These are phyloP conservation scores for Agriotes lineatus DNA, from an alignment of 2,888 invertebrate species.

Conservation along the genomic window DNA sequence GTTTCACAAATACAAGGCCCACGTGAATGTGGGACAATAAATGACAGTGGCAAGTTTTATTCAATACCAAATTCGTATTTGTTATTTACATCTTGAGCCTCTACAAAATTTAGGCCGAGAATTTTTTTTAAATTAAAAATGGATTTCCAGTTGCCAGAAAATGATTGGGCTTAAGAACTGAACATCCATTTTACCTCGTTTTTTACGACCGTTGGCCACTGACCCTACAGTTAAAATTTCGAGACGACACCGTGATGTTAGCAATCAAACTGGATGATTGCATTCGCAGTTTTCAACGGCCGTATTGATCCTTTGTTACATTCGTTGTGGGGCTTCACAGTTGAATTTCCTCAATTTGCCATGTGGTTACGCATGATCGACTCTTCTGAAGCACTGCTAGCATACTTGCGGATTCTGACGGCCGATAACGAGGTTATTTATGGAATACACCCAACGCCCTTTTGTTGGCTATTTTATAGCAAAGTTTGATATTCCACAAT, in stretches of 20 bases:
- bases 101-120: too few species aligned
- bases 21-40: slow-evolving; percentile 5
- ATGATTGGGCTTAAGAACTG: too few species aligned
- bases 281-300: slow-evolving; percentile 7
- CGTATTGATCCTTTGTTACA: slow-evolving; percentile 18
- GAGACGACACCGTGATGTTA: not conserved
- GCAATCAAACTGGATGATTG: slow-evolving; percentile 9
- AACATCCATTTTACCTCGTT: too few species aligned
- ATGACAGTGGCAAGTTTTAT: slow-evolving; percentile 2
- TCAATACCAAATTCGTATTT: too few species aligned
- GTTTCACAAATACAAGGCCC: not conserved
- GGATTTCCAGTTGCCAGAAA: too few species aligned
- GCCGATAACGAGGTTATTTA: not conserved
- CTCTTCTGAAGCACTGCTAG: not conserved
- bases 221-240: too few species aligned
- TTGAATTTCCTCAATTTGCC: slow-evolving; percentile 23
- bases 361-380: slow-evolving; percentile 19
- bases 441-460: not conserved
- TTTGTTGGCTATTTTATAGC: too few species aligned
- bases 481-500: too few species aligned
- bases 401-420: not conserved
- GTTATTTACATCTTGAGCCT: too few species aligned
- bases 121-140: too few species aligned
- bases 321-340: slow-evolving; percentile 12
- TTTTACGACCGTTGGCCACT: too few species aligned